phyloP scores from a whole-genome alignment of 2,113 vertebrate species.

The Rissa tridactyla region DNA sequence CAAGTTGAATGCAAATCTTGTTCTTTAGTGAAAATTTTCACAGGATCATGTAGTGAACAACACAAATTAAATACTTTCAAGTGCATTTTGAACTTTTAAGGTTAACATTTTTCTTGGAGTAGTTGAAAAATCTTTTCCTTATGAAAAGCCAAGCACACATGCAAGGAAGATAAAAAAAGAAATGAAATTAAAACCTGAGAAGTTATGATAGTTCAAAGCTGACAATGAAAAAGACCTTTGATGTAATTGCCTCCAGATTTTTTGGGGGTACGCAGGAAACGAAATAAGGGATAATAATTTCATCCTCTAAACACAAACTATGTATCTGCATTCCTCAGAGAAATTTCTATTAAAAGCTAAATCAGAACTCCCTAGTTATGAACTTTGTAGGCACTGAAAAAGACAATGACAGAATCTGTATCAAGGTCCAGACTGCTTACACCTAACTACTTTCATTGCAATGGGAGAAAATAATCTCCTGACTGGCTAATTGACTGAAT shows the following conservation, averaged over 20 bases:
- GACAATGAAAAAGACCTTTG: neutral
- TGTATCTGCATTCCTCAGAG: neutral
- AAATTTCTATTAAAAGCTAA: neutral
- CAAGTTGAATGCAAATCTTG: neutral
- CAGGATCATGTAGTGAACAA: neutral
- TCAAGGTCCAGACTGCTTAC: neutral
- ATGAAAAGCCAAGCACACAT: neutral
- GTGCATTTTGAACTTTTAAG: neutral
- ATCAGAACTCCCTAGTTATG: neutral
- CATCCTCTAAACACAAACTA: neutral
- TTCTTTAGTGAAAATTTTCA: neutral
- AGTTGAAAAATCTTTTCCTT: neutral
- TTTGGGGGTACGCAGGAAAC: neutral
- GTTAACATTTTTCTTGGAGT: neutral
- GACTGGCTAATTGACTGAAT: neutral
- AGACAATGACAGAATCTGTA: neutral
- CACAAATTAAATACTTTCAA: neutral
- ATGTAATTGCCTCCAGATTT: neutral
- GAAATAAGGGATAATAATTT: neutral
- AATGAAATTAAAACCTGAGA: neutral
- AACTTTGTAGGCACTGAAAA: neutral
- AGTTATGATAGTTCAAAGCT: neutral
- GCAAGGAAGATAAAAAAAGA: neutral
- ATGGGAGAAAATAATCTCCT: neutral
- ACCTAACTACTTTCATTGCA: neutral